phyloP scores from a whole-genome alignment of 2,797 vertebrate genomes.

The Betta splendens region DNA sequence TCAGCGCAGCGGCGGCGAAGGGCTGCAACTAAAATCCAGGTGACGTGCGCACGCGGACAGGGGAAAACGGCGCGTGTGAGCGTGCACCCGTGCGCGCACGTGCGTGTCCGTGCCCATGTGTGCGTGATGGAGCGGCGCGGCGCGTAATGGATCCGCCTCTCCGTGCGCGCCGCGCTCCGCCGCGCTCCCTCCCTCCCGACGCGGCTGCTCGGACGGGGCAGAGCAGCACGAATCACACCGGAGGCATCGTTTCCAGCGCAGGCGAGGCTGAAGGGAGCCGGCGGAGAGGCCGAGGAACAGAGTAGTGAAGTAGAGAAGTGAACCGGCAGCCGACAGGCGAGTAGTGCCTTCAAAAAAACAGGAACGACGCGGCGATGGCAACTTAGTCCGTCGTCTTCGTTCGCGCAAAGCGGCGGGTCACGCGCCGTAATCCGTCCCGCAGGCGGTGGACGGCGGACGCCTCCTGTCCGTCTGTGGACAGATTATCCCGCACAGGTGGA shows the following conservation, averaged over 20 bases:
- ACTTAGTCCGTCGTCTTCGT: slow-evolving; percentile 53
- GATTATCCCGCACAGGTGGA: slow-evolving; percentile 66
- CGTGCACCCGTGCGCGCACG: slow-evolving; percentile 9
- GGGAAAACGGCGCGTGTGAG: slow-evolving; percentile 8
- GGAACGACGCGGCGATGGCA: slow-evolving; percentile 19
- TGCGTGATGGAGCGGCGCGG: slow-evolving; percentile 33
- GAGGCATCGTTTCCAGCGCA: slow-evolving; percentile 33
- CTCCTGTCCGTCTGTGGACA: slow-evolving; percentile 36
- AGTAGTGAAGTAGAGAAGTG: slow-evolving; percentile 43
- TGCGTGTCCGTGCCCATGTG: slow-evolving; percentile 20
- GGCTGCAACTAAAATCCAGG: slow-evolving; percentile 15
- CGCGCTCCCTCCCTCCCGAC: neutral
- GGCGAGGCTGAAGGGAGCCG: neutral
- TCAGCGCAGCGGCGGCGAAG: slow-evolving; percentile 13
- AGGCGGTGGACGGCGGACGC: slow-evolving; percentile 25
- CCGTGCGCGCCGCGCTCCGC: slow-evolving; percentile 21
- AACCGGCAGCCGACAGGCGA: slow-evolving; percentile 38
- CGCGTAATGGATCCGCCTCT: slow-evolving; percentile 34
- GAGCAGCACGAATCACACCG: neutral
- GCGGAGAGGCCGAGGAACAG: slow-evolving; percentile 18
- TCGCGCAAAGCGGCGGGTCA: slow-evolving; percentile 33
- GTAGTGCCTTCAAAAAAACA: neutral
- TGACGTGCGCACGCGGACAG: neutral
- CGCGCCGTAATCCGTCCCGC: slow-evolving; percentile 48
- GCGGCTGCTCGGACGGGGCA: slow-evolving; percentile 26